Evolutionary conservation across 2,888 invertebrate species (phyloP).

Genomic region (Acleris holmiana): DNA sequence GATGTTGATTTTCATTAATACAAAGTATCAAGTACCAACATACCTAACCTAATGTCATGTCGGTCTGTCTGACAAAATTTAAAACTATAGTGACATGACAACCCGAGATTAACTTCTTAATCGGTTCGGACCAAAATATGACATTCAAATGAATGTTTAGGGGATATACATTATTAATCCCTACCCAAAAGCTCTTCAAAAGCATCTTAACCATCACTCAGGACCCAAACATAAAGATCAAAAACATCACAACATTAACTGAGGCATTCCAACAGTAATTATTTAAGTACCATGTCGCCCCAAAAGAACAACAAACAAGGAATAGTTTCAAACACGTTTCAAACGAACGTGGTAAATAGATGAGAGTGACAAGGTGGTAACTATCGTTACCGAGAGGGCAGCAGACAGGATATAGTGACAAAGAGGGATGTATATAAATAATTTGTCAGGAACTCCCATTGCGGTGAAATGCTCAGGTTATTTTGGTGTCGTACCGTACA

Average conservation of each 20-base stretch:
- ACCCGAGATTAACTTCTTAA: too few relatives aligned
- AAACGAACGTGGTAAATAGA: constrained; percentile 16
- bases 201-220: constrained; percentile 7
- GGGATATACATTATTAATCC: too few relatives aligned
- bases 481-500: constrained; percentile 42
- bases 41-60: too few relatives aligned
- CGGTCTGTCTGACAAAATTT: too few relatives aligned
- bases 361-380: constrained; percentile 38
- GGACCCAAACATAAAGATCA: constrained; percentile 18
- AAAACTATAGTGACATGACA: too few relatives aligned
- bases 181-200: too few relatives aligned
- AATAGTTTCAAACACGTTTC: constrained; percentile 1
- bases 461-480: constrained; percentile 54
- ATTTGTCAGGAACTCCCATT: constrained; percentile 81
- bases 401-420: constrained; percentile 61
- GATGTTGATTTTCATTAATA: too few relatives aligned
- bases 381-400: constrained; percentile 40
- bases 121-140: too few relatives aligned
- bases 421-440: constrained; percentile 76
- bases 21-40: too few relatives aligned
- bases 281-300: constrained; percentile 16
- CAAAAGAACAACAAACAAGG: background rate
- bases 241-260: constrained; percentile 24
- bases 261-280: constrained; percentile 17
- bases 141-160: too few relatives aligned